Evolutionary conservation across 2,113 vertebrate genomes (phyloP).

Genomic region (Sula dactylatra): DNA sequence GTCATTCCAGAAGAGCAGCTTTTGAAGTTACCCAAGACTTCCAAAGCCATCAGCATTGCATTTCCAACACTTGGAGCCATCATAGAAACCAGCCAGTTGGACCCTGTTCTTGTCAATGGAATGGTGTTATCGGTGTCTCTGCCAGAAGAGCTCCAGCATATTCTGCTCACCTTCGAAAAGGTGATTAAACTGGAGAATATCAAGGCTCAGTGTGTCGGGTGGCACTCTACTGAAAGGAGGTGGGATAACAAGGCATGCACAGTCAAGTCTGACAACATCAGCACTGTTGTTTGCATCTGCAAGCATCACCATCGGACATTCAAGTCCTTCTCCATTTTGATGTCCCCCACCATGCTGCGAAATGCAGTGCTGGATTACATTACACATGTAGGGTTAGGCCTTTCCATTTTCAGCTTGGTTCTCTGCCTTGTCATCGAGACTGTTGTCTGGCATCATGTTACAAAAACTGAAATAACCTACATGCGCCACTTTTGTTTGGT

Average conservation of each 20-base stretch:
- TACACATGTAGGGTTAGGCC: conserved; percentile 77
- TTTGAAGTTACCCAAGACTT: neutral
- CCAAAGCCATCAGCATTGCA: conserved; percentile 67
- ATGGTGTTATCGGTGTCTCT: conserved; percentile 74
- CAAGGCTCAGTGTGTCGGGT: conserved; percentile 77
- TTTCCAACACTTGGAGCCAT: conserved; percentile 73
- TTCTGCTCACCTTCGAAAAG: conserved; percentile 75
- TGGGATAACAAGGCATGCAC: conserved; percentile 77
- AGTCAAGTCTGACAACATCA: neutral
- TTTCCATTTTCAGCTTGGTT: conserved; percentile 82
- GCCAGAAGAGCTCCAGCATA: neutral
- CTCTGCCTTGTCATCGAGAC: conserved; percentile 82
- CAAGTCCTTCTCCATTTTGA: conserved; percentile 85
- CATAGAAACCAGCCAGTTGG: conserved; percentile 61
- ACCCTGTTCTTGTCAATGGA: conserved; percentile 54
- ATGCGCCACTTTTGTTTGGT: conserved; percentile 85
- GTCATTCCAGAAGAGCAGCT: conserved; percentile 69
- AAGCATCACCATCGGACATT: conserved; percentile 41
- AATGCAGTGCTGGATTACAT: conserved; percentile 52
- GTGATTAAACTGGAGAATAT: conserved; percentile 38
- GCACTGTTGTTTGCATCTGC: conserved; percentile 73
- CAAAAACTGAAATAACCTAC: conserved; percentile 78
- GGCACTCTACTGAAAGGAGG: conserved; percentile 73
- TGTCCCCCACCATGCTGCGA: conserved; percentile 64
- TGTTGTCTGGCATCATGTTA: conserved; percentile 78